Base-by-base conservation (phyloP, 2,797 vertebrate genomes). In the Micrastur ruficollis region DNA sequence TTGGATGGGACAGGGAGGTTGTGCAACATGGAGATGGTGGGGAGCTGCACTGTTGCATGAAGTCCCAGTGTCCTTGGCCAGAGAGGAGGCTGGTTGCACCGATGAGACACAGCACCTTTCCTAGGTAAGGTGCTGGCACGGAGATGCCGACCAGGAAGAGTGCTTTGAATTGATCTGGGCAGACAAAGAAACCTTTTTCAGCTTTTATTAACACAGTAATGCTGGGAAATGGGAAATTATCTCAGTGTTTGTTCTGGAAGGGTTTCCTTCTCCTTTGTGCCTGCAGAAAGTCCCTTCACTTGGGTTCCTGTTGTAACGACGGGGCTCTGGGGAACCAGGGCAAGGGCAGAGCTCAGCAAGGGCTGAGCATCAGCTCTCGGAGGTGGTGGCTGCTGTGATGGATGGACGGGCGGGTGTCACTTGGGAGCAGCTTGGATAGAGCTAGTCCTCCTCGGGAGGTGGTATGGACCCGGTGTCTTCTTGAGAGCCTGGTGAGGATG, bases 11-110 rank as follows among this genome's bases (percentile, higher is more conserved):
- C 2, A 7, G n/a, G 36, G 26, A 76, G 17, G 16, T 18, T 3
- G 1, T 46, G 44, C 23, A 44, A 3, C 4, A 20, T 1, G 12
- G 73, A 59, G 20, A 8, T 23, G 36, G 34, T 36, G 75, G 44
- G 32, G 47, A 62, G 14, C n/a, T 56, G 52, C 19, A 17, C 22
- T 0, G 0, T 17, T 50, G 47, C 0, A 0, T 74, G 55, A 68
- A 83, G 68, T 63, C 32, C 25, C 18, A 2, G 23, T 9, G 12
- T 20, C 23, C 44, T 21, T 7, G 12, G 46, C 10, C 26, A 56
- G 38, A 75, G 22, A 61, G 66, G 26, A 94, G 9, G 55, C 4
- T 65, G 52, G 6, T 8, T 79, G 61, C 21, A 32, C 14, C 1
- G 0, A 26, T 5, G 21, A 66, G 52, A 70, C 34, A 40, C 0